phyloP scores from a whole-genome alignment of 2,113 vertebrate species.

The Hyperoodon ampullatus region DNA sequence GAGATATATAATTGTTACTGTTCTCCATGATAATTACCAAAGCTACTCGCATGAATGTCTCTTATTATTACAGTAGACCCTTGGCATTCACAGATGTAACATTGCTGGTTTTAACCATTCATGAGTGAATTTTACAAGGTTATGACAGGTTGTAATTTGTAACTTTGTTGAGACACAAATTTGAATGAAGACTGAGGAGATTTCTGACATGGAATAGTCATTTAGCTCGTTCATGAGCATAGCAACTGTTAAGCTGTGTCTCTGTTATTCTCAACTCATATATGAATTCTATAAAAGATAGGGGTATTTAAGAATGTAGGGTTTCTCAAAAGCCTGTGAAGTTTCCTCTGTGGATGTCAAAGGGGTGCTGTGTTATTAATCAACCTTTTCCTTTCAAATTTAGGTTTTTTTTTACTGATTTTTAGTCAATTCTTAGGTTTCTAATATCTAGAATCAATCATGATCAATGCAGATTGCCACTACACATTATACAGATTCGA shows the following conservation, averaged over 20 bases:
- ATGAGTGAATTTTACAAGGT: conserved; percentile 20
- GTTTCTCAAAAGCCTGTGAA: conserved; percentile 2
- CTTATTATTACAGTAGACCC: conserved; percentile 14
- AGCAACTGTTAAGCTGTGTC: background rate
- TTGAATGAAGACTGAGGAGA: conserved; percentile 28
- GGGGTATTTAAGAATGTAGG: background rate
- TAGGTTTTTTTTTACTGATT: background rate
- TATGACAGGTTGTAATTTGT: conserved; percentile 39
- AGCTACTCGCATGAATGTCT: conserved; percentile 24
- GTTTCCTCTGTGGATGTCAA: background rate
- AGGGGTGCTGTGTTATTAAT: background rate
- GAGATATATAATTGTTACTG: conserved; percentile 41
- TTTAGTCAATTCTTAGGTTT: conserved; percentile 40
- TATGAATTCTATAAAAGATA: conserved; percentile 35
- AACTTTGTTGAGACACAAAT: conserved; percentile 54
- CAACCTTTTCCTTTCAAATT: conserved; percentile 7
- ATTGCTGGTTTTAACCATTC: conserved; percentile 31
- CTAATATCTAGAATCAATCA: background rate
- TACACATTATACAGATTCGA: background rate
- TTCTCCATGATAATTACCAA: conserved; percentile 45
- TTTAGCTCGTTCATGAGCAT: conserved; percentile 30
- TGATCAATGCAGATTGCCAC: background rate
- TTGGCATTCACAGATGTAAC: conserved; percentile 35
- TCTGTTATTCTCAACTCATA: conserved; percentile 21
- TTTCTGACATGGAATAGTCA: background rate